phyloP scores from a whole-genome alignment of 2,113 vertebrate genomes.

The Oplegnathus fasciatus region DNA sequence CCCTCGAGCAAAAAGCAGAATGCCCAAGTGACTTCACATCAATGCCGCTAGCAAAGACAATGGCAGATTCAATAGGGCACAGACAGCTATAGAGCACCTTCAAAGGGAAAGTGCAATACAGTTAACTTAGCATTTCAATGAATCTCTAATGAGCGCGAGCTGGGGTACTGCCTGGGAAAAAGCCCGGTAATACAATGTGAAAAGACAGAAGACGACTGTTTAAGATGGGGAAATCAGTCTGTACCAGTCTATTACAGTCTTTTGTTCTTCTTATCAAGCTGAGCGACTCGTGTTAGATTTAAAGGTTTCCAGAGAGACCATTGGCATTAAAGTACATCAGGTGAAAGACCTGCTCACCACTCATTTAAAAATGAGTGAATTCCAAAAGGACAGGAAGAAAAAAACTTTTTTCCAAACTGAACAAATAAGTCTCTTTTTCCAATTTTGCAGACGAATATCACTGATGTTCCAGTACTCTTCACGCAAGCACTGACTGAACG shows the following conservation, averaged over 20 bases:
- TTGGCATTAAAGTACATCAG: not conserved
- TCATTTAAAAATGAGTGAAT: constrained; percentile 15
- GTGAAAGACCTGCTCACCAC: not conserved
- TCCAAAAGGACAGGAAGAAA: not conserved
- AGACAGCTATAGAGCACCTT: constrained; percentile 50
- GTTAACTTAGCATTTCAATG: constrained; percentile 78
- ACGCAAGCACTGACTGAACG: not conserved
- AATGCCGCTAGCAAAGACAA: constrained; percentile 61
- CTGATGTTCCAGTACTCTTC: not conserved
- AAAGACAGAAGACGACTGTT: constrained; percentile 27
- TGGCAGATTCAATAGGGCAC: constrained; percentile 52
- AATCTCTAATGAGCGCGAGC: constrained; percentile 51
- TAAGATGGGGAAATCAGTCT: constrained; percentile 29
- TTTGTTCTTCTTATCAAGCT: constrained; percentile 50
- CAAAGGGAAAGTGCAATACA: constrained; percentile 56
- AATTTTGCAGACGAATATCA: not conserved
- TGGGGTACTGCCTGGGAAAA: constrained; percentile 16
- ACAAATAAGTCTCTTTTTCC: not conserved
- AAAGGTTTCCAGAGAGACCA: constrained; percentile 10
- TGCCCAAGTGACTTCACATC: constrained; percentile 62
- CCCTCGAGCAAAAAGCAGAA: constrained; percentile 41
- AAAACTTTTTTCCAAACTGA: not conserved
- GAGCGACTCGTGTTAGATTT: constrained; percentile 16
- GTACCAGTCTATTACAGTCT: constrained; percentile 33
- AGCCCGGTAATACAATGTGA: constrained; percentile 13